Conservation (phyloP, 2,888 invertebrate species). For the Agonopterix arenella region DNA sequence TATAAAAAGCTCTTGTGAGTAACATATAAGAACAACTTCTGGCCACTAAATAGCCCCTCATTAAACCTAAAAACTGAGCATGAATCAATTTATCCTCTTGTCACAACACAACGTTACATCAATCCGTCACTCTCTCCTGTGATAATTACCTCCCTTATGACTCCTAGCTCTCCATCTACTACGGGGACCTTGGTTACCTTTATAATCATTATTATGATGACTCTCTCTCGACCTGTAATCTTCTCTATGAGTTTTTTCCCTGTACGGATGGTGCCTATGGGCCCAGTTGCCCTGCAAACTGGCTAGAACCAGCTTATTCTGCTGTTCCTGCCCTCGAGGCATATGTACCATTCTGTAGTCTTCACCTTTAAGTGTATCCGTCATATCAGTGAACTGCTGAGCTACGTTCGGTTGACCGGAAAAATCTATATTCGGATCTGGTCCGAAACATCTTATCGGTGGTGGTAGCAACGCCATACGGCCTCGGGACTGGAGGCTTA, state of each 20-base stretch:
- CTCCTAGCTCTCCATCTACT: constrained; percentile 45
- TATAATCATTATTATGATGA: constrained; percentile 21
- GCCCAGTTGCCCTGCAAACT: constrained; percentile 72
- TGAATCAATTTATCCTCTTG: too few species aligned
- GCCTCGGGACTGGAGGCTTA: constrained; percentile 65
- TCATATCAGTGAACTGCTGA: constrained; percentile 59
- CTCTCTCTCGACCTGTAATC: constrained; percentile 35
- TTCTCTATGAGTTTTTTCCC: constrained; percentile 41
- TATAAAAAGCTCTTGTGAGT: too few species aligned
- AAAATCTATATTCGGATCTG: constrained; percentile 44
- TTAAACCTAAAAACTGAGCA: too few species aligned
- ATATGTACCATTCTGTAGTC: constrained; percentile 26
- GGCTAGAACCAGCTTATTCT: constrained; percentile 51
- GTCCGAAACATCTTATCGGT: constrained; percentile 52
- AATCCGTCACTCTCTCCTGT: constrained; percentile 27
- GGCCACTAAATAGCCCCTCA: too few species aligned
- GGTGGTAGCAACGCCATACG: constrained; percentile 44
- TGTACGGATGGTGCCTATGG: constrained; percentile 62
- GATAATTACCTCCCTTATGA: constrained; percentile 41
- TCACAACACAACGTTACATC: too few species aligned
- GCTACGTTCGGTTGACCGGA: constrained; percentile 33
- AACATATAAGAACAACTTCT: too few species aligned
- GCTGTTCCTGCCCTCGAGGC: constrained; percentile 20
- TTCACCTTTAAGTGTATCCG: constrained; percentile 43
- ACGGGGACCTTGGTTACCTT: constrained; percentile 26